Evolutionary conservation across 2,888 invertebrate genomes (phyloP), one percentile per base, ranked within the genome.

Genomic region (Frankliniella intonsa): DNA sequence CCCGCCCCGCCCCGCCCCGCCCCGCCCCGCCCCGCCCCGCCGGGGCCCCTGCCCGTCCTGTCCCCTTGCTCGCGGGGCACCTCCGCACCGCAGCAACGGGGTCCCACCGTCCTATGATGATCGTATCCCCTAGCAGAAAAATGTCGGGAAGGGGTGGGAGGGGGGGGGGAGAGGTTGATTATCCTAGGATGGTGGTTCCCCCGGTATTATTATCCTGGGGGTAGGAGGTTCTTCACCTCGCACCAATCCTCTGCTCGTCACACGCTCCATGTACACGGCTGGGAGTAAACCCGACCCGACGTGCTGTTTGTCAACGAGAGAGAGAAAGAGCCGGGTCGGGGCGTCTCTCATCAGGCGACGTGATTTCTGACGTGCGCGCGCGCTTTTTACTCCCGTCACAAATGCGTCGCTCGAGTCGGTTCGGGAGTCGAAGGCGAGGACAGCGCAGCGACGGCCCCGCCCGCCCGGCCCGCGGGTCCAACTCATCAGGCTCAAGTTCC

Each of bases 401-500:
- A 55, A 19, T 5, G 17, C 55, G 14, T 19, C 55, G 14, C 55
- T 55, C 55, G 55, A 55, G 14, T 14, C 14, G 14, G 14, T 55
- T 55, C 12, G 14, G 14, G 17, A 17, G 14, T 2, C 55, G 55
- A 0, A 14, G 55, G 55, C 12, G 19, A 19, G 55, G 14, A 55
- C 17, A 55, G 55, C 19, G 55, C 9, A 1, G 55, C 55, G 17
- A 12, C 1, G 55, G 55, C 55, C 55, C 55, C n/a, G n/a, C 22
- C 69, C n/a, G 3, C 22, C 3, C n/a, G 0, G n/a, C 22, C 22
- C 38, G n/a, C 69, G 69, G 22, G n/a, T 12, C 55, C 14, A 22
- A 69, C 69, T 69, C 69, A 69, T 69, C 69, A 69, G 69, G n/a
- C 69, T 69, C 69, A 69, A 69, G 69, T 69, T 69, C 69, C 69